Conservation (phyloP, 2,113 vertebrate genomes). For the Scytalopus superciliaris region DNA sequence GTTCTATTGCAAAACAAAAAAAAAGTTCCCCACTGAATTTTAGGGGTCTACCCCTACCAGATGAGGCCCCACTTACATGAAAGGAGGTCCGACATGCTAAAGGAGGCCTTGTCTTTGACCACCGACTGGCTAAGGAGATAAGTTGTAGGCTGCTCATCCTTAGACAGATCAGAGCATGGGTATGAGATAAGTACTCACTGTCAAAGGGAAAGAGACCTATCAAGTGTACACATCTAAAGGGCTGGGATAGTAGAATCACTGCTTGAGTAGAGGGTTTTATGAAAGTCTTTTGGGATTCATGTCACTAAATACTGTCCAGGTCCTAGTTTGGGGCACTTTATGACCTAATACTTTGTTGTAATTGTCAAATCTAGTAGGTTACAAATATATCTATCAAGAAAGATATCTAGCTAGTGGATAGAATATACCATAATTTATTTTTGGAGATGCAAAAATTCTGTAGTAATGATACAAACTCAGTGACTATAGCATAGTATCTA, state of each 20-base stretch:
- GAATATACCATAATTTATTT: not conserved
- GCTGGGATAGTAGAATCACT: not conserved
- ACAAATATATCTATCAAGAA: not conserved
- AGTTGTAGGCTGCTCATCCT: not conserved
- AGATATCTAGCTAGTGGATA: not conserved
- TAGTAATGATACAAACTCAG: not conserved
- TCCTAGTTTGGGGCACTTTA: not conserved
- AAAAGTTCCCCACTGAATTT: not conserved
- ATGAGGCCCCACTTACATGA: not conserved
- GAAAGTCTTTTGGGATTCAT: not conserved
- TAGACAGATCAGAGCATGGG: not conserved
- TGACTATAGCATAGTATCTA: not conserved
- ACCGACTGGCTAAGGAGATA: not conserved
- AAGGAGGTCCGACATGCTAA: not conserved
- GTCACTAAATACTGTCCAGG: not conserved
- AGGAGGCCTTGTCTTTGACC: not conserved
- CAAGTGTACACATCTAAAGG: not conserved
- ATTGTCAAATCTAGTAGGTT: not conserved
- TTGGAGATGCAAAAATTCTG: not conserved
- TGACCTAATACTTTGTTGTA: not conserved
- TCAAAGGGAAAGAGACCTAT: not conserved
- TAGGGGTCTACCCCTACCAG: not conserved
- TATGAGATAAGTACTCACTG: not conserved
- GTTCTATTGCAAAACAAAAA: not conserved
- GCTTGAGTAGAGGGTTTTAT: not conserved